These are phyloP conservation scores for Monopterus albus DNA, from an alignment of 2,113 vertebrate species.

Conservation along the genomic window DNA sequence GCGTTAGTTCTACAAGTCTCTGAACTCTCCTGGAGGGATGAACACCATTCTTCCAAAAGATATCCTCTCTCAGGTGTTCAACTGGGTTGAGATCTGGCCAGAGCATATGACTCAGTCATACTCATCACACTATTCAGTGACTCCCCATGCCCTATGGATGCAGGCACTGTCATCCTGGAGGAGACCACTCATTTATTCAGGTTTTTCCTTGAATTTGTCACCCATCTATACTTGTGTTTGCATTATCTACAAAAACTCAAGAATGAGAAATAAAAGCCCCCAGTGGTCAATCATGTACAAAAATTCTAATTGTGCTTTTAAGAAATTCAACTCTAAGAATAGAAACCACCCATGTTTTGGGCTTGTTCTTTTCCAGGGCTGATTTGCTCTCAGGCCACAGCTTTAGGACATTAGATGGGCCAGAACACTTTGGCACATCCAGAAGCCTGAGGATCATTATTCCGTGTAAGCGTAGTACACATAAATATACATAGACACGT, in stretches of 20 bases:
- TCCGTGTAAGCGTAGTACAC: conserved; percentile 51
- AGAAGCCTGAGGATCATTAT: conserved; percentile 56
- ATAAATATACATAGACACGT: conserved; percentile 56
- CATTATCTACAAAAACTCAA: conserved; percentile 19
- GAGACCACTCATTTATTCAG: no score
- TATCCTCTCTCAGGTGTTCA: no score
- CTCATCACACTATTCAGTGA: no score
- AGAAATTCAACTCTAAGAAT: conserved; percentile 56
- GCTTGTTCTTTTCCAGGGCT: conserved; percentile 33
- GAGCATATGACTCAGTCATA: no score
- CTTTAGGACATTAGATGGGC: conserved; percentile 30
- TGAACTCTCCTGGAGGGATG: no score
- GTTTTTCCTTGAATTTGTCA: no score
- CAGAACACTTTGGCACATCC: conserved; percentile 41
- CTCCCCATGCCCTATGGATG: no score
- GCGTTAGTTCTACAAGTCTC: no score
- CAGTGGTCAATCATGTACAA: conserved; percentile 7
- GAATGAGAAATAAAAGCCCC: conserved; percentile 17
- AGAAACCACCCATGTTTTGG: conserved; percentile 39
- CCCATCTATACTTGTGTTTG: not conserved
- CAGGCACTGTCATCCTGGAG: no score
- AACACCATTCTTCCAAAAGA: no score
- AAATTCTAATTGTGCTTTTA: conserved; percentile 21
- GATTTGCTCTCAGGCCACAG: conserved; percentile 54
- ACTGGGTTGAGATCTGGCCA: no score